Percentiles rank a stretch among this genome's conserved stretches.
These are phyloP conservation scores for Drosophila kuntzei DNA, from an alignment of 2,888 invertebrate species.

Conservation along the genomic window DNA sequence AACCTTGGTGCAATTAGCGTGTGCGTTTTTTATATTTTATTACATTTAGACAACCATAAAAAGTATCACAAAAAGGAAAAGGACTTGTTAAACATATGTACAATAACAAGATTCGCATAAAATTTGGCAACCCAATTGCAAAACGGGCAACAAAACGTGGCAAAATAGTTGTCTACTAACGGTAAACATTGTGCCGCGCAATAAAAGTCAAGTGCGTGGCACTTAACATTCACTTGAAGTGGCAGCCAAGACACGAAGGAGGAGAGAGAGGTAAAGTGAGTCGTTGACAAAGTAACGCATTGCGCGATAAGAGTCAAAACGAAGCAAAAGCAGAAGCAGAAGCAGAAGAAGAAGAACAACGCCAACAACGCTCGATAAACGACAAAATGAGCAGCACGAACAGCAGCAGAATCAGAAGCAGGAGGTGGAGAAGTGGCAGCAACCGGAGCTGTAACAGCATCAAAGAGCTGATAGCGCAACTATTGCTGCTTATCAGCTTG, in stretches of 20 bases:
- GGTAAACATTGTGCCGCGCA: constrained; percentile 54
- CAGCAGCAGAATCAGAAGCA: constrained; percentile 28
- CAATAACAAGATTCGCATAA: constrained; percentile 8
- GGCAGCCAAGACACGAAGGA: constrained; percentile 6
- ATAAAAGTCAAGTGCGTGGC: constrained; percentile 65
- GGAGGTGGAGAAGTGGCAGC: constrained; percentile 9
- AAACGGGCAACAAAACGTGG: constrained; percentile 15
- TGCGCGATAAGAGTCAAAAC: constrained; percentile 50
- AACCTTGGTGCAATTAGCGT: constrained; percentile 4
- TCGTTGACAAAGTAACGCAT: constrained; percentile 62
- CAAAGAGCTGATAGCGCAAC: constrained; percentile 63
- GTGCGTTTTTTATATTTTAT: constrained; percentile 42
- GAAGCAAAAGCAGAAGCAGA: constrained; percentile 42
- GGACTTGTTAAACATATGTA: constrained; percentile 22
- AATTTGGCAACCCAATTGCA: constrained; percentile 25
- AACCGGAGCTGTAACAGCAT: constrained; percentile 38
- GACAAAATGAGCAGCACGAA: constrained; percentile 35
- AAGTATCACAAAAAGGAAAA: not conserved
- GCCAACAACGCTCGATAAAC: constrained; percentile 20
- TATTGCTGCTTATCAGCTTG: constrained; percentile 79
- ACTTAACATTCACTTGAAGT: constrained; percentile 54
- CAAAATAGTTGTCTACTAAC: constrained; percentile 33
- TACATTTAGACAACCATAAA: constrained; percentile 15
- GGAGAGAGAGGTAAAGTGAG: constrained; percentile 27
- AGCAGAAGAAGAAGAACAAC: not conserved